These are phyloP conservation scores for Brachyptera putata DNA, from an alignment of 2,888 invertebrate species.

Conservation along the genomic window DNA sequence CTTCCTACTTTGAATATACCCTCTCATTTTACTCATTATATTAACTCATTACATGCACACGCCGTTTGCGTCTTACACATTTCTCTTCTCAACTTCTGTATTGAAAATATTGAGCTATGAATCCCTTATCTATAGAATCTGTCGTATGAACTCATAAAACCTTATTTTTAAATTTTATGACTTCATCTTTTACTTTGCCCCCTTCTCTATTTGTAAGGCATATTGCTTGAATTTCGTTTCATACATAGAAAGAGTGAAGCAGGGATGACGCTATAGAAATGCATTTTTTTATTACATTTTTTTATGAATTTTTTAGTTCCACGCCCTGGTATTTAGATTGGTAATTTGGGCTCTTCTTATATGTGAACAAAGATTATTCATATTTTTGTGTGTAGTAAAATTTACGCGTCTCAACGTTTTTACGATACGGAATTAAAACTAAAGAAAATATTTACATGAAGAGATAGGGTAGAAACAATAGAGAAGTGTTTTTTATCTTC, in stretches of 20 bases:
- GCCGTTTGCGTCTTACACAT: no score
- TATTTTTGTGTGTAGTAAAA: constrained; percentile 13
- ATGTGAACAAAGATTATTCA: constrained; percentile 17
- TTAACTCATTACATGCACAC: no score
- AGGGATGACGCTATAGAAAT: no score
- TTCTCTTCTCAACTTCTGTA: no score
- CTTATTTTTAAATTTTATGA: constrained; percentile 14
- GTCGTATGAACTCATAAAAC: not conserved
- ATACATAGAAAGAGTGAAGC: constrained; percentile 2
- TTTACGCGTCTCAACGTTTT: constrained; percentile 10
- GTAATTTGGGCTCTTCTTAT: constrained; percentile 11
- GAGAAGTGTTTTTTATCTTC: constrained; percentile 8
- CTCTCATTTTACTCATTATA: no score
- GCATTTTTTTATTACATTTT: constrained; percentile 13
- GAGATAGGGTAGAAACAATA: constrained; percentile 13
- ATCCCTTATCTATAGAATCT: not conserved
- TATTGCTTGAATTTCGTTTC: constrained; percentile 6
- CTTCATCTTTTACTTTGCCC: constrained; percentile 3
- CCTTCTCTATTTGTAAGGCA: not conserved
- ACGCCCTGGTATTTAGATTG: constrained; percentile 14
- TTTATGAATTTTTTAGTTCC: constrained; percentile 18
- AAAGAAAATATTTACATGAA: not conserved
- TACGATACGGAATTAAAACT: constrained; percentile 15
- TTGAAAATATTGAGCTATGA: no score
- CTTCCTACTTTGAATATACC: no score